Base-by-base conservation (phyloP, 2,797 vertebrate genomes). In the Spheniscus humboldti region DNA sequence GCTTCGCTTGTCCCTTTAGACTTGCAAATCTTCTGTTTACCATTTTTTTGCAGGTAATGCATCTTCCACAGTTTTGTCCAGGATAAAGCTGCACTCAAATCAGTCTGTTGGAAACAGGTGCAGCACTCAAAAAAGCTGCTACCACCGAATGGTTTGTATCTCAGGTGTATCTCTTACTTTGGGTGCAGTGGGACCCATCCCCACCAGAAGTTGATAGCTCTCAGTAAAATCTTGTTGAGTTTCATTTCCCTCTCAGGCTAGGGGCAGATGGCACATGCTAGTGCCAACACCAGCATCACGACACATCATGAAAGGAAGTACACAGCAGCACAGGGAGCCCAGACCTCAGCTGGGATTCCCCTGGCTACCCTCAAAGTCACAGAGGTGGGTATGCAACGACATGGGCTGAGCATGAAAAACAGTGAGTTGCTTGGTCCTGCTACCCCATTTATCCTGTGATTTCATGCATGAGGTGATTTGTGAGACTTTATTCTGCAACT, bases 311-410 rank as follows among this genome's bases (percentile, higher is more conserved):
- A 48, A 45, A 48, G 39, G 43, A 89, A 59, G 47, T 8, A 23
- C 47, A 52, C 0, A 2, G 35, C 0, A 6, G 43, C 72, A 71
- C 20, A 35, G 20, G 10, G 35, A 72, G 12, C 19, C 18, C 13
- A 64, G 23, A 68, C 18, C 18, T n/a, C 43, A 12, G 11, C 11
- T 47, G 68, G 37, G 18, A 43, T 66, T 73, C 45, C 59, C 24
- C 62, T 41, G 37, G 22, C 11, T 52, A 5, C 10, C 5, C 66
- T 5, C 30, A 33, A 28, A 88, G 20, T 53, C 57, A 41, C 7
- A 8, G 60, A 60, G 13, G 2, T 57, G 27, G 1, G 2, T 63
- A 16, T 22, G 18, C 11, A 62, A 12, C 1, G 0, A 33, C 47
- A 27, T 1, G 13, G 50, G 13, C 50, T 37, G 53, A 68, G 37